Percentiles rank a stretch among this genome's conserved stretches.
phyloP scores from a whole-genome alignment of 2,797 vertebrate genomes.

The Podarcis lilfordi region DNA sequence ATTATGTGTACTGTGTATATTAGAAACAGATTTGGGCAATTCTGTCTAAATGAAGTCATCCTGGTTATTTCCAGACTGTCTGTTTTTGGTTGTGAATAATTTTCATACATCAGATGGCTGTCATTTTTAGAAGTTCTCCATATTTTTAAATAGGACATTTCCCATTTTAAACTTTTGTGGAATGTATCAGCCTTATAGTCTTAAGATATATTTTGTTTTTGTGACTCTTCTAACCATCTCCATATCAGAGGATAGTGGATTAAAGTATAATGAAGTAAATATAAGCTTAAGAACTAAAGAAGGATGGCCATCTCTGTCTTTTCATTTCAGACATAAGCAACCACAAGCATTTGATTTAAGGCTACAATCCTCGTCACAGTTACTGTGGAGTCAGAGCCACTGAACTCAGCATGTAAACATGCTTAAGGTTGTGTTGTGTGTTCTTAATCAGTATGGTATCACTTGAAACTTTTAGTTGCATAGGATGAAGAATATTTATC shows the following conservation, averaged over 20 bases:
- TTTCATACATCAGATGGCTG: conserved; percentile 89
- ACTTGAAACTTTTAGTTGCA: not conserved
- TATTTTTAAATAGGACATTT: conserved; percentile 83
- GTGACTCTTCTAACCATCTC: conserved; percentile 31
- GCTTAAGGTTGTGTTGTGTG: not conserved
- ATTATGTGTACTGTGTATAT: conserved; percentile 92
- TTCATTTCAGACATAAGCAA: conserved; percentile 1
- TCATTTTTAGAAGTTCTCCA: conserved; percentile 86
- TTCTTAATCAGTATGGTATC: not conserved
- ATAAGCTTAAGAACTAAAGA: not conserved
- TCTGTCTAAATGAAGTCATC: conserved; percentile 96
- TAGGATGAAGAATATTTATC: not conserved
- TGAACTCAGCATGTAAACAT: not conserved
- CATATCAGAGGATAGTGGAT: conserved; percentile 30
- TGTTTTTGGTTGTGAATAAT: conserved; percentile 82
- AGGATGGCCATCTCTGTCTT: not conserved
- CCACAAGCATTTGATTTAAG: not conserved
- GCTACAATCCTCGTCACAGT: not conserved
- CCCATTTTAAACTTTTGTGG: conserved; percentile 78
- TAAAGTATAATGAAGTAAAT: not conserved
- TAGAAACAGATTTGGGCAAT: conserved; percentile 94
- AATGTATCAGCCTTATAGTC: conserved; percentile 44
- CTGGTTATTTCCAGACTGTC: conserved; percentile 84
- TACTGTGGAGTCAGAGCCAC: not conserved
- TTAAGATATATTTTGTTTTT: conserved; percentile 26